A percentile compares a stretch with the other conserved stretches of the same genome.
Conservation (phyloP, 2,888 invertebrate species). For the Nematopogon swammerdamellus region DNA sequence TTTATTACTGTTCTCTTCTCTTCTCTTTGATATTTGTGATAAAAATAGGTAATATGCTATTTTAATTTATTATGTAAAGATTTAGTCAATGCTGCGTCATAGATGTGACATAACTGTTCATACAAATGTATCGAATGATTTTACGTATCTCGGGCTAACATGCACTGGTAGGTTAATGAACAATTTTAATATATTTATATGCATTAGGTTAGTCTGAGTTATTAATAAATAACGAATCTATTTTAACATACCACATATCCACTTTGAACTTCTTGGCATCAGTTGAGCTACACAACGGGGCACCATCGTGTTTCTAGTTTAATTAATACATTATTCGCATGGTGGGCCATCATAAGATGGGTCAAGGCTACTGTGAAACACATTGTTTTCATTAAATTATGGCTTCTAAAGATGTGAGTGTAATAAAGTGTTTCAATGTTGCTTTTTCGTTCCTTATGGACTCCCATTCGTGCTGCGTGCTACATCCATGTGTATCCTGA, state of each 20-base stretch:
- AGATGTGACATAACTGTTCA: neutral
- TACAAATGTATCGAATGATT: neutral
- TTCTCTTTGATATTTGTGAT: neutral
- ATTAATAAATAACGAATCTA: neutral
- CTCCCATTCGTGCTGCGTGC: too few species aligned
- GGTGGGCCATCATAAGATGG: too few species aligned
- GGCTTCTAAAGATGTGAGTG: too few species aligned
- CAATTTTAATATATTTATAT: neutral
- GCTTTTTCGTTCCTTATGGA: too few species aligned
- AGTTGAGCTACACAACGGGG: too few species aligned
- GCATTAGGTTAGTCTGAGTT: neutral
- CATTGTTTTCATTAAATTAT: too few species aligned
- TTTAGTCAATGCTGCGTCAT: neutral
- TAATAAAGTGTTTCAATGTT: too few species aligned
- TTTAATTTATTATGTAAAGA: neutral
- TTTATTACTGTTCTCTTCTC: too few species aligned
- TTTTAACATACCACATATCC: neutral
- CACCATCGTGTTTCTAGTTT: too few species aligned
- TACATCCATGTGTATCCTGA: too few species aligned
- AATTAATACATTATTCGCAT: too few species aligned
- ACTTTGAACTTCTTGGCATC: neutral
- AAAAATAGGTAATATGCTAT: neutral
- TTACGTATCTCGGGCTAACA: neutral
- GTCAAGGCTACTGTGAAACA: too few species aligned
- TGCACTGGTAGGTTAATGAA: neutral